Evolutionary conservation across 2,113 vertebrate species (phyloP).

Genomic region (Hydrochoerus hydrochaeris): DNA sequence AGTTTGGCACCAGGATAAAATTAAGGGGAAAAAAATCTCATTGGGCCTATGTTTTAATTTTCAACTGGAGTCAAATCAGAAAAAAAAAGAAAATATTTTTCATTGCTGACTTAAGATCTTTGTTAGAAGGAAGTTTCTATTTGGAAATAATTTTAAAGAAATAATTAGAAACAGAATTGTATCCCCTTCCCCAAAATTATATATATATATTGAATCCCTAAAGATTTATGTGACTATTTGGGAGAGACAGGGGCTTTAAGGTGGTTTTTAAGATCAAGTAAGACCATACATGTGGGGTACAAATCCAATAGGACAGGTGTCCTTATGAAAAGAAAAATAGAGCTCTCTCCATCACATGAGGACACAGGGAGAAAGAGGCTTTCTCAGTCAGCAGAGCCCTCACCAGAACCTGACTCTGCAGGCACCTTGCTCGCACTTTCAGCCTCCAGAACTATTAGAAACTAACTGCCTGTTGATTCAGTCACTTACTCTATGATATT

Average conservation of each 20-base stretch:
- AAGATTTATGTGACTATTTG: neutral
- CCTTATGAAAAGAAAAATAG: too few species aligned
- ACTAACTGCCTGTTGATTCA: too few species aligned
- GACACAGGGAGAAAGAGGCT: neutral
- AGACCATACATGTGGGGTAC: neutral
- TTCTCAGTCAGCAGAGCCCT: neutral
- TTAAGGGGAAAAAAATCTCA: neutral
- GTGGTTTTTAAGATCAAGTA: neutral
- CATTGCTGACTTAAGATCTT: neutral
- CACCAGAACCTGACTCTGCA: neutral
- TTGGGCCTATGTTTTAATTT: slow-evolving; percentile 1
- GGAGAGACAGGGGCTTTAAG: accelerated
- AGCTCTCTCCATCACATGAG: neutral
- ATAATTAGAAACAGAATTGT: neutral
- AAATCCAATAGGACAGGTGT: neutral
- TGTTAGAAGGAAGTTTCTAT: neutral
- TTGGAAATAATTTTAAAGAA: neutral
- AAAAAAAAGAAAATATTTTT: slow-evolving; percentile 3
- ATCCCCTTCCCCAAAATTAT: neutral
- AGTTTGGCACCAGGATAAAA: neutral
- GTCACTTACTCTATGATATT: neutral
- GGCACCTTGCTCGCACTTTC: neutral
- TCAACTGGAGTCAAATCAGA: neutral
- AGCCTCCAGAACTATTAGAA: neutral
- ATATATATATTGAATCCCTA: neutral